Evolutionary conservation across 2,888 invertebrate species (phyloP).

Genomic region (Andrena fulva): DNA sequence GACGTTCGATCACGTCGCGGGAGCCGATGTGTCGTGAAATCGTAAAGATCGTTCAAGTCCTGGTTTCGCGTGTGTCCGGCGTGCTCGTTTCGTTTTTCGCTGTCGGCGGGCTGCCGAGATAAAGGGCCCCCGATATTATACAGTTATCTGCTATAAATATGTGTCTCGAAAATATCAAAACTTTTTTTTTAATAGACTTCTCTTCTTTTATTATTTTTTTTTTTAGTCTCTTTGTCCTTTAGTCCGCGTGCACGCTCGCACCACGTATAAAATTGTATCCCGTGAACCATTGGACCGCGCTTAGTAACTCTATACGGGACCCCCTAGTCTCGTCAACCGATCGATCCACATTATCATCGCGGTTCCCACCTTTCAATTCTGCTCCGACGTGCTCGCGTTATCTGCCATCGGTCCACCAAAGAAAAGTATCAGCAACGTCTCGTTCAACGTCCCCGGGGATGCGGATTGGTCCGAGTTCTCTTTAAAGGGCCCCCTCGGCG

Average conservation of each 20-base stretch:
- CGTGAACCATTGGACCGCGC: slow-evolving; percentile 83
- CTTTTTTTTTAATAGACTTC: slow-evolving; percentile 29
- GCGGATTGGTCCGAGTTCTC: slow-evolving; percentile 38
- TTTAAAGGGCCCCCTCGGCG: neutral
- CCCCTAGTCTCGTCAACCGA: slow-evolving; percentile 65
- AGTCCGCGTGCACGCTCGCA: slow-evolving; percentile 63
- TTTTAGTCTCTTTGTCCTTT: slow-evolving; percentile 64
- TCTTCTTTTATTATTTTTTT: slow-evolving; percentile 64
- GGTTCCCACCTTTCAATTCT: neutral
- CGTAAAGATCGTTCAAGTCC: neutral
- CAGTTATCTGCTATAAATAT: slow-evolving; percentile 79
- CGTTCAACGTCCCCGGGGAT: neutral
- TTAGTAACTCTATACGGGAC: slow-evolving; percentile 71
- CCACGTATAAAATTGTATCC: slow-evolving; percentile 83
- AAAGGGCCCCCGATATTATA: slow-evolving; percentile 77
- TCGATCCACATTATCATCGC: neutral
- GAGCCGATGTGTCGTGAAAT: slow-evolving; percentile 8
- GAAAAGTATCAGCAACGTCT: slow-evolving; percentile 41
- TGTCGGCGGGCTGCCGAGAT: slow-evolving; percentile 70
- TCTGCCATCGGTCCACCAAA: neutral
- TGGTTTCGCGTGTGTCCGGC: neutral
- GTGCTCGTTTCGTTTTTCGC: neutral
- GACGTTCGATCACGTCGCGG: slow-evolving; percentile 30
- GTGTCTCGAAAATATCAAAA: slow-evolving; percentile 80
- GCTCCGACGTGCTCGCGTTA: neutral